Evolutionary conservation across 2,797 vertebrate genomes (phyloP), one percentile per base, ranked within the genome.

Genomic region (Sebastes kiyomatsui): DNA sequence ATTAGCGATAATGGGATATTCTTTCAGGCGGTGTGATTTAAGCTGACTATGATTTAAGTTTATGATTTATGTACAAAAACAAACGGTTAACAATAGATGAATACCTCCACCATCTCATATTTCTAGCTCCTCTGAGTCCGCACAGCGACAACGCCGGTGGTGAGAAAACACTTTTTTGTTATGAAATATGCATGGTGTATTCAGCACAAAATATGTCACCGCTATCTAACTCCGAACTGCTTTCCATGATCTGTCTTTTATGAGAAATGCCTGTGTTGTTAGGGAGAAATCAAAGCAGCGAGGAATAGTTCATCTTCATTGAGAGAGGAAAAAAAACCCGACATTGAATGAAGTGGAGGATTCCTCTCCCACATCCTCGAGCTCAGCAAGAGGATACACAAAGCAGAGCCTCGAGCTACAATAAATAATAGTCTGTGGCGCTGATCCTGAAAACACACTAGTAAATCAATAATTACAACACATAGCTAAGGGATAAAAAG

Each of bases 141-240:
- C 7, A 69, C 77, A 38, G 68, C 27, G 62, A 87, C 87, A 87
- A 67, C 84, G 84, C 86, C 70, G 77, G 60, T 75, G 72, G 62
- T 58, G 76, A 84, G 83, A 87, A 90, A 88, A 90, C 73, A 86
- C 69, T 86, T 81, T 81, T 84, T 82, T 18, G 12, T 56, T 42
- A 91, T 93, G 75, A 92, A 91, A 92, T 90, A 90, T 91, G 80
- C 75, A 93, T 92, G 91, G 23, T 84, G 83, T 88, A 61, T 91
- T 92, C 86, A 85, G 88, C 80, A 79, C 67, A 87, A 85, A 91
- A 92, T 78, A 70, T 90, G 86, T 90, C 92, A 82, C 82, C 1
- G n/a, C 75, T 67, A 27, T 87, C 78, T 61, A 28, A 12, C 75
- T 74, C 77, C 6, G 7, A 82, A 75, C 79, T 58, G 82, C 79